Evolutionary conservation across 2,113 vertebrate species (phyloP).

Genomic region (Capreolus pygargus): DNA sequence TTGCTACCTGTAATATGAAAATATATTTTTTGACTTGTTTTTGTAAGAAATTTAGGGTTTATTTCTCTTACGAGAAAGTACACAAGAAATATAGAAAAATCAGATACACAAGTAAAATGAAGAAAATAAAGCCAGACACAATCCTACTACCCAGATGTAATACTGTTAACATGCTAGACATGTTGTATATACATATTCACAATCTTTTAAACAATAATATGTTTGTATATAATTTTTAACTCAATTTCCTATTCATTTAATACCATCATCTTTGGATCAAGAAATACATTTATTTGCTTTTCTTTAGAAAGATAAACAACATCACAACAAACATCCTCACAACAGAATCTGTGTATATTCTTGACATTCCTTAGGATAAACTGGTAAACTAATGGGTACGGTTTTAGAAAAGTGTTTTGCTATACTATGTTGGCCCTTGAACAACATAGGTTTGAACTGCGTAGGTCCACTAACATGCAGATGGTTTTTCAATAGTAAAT

Average conservation of each 20-base stretch:
- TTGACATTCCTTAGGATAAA: neutral
- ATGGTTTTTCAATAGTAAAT: neutral
- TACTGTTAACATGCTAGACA: neutral
- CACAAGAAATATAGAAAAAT: neutral
- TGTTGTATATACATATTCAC: neutral
- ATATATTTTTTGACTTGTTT: neutral
- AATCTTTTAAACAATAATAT: neutral
- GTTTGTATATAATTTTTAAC: neutral
- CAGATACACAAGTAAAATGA: neutral
- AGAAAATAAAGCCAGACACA: neutral
- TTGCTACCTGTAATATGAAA: neutral
- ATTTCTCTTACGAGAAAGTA: neutral
- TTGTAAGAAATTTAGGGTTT: neutral
- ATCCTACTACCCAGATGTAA: neutral
- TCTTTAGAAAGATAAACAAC: neutral
- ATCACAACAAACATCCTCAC: neutral
- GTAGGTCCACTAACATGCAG: too few species aligned
- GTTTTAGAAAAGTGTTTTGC: neutral
- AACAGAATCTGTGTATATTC: neutral
- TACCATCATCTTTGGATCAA: neutral
- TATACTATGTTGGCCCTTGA: neutral
- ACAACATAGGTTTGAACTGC: neutral
- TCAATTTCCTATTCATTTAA: neutral
- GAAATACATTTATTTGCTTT: neutral
- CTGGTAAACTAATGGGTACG: neutral